Evolutionary conservation across 2,888 invertebrate genomes (phyloP).

Genomic region (Rhamnusium bicolor): DNA sequence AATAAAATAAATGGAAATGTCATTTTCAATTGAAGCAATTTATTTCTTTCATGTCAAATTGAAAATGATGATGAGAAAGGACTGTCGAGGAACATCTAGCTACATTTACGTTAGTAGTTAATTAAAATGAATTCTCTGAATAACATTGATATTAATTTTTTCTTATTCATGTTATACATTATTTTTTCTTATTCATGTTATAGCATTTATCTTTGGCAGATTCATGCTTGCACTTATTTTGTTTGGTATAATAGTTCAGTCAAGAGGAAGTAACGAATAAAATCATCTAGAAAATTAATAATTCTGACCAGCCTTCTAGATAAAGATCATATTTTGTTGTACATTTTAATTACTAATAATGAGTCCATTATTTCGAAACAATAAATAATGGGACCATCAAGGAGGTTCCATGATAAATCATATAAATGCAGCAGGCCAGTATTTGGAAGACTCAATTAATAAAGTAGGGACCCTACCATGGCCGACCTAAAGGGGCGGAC

Average conservation of each 20-base stretch:
- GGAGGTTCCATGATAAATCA: conserved; percentile 54
- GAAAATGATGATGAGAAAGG: too few relatives aligned
- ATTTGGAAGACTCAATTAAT: conserved; percentile 63
- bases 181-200: too few relatives aligned
- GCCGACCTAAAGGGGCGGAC: conserved; percentile 59
- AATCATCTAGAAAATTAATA: conserved; percentile 45
- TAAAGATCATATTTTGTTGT: conserved; percentile 51
- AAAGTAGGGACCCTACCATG: conserved; percentile 58
- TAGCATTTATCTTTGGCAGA: too few relatives aligned
- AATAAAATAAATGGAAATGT: too few relatives aligned
- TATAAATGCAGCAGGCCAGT: conserved; percentile 46
- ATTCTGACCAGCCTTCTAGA: conserved; percentile 47
- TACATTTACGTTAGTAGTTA: too few relatives aligned
- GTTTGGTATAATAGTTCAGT: not conserved
- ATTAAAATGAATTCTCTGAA: too few relatives aligned
- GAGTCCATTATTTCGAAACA: conserved; percentile 55
- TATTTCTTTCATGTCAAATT: too few relatives aligned
- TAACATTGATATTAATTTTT: too few relatives aligned
- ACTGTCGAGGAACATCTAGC: too few relatives aligned
- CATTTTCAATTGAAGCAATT: too few relatives aligned
- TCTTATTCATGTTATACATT: too few relatives aligned
- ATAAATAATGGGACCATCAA: conserved; percentile 52
- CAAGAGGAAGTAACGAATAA: conserved; percentile 27
- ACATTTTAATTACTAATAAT: conserved; percentile 59
- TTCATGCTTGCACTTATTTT: not conserved